Conservation (phyloP, 2,113 vertebrate species). For the Ictalurus punctatus region DNA sequence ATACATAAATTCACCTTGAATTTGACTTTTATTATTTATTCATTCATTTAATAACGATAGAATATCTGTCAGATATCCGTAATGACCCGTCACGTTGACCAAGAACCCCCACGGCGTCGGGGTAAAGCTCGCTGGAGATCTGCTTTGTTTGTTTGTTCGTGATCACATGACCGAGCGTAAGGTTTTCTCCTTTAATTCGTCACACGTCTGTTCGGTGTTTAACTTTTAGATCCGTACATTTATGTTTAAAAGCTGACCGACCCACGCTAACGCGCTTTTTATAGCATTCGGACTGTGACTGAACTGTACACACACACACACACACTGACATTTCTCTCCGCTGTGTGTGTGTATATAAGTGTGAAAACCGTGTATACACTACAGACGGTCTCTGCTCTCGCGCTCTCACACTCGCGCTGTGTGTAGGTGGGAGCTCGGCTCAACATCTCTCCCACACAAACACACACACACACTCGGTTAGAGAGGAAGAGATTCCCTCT, state of each 20-base stretch:
- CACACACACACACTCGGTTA: background rate
- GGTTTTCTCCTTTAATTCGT: background rate
- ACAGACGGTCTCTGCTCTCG: background rate
- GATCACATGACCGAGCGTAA: background rate
- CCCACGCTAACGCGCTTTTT: background rate
- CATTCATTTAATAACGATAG: background rate
- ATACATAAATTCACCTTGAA: background rate
- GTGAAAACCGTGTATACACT: slow-evolving; percentile 4
- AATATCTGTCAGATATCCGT: background rate
- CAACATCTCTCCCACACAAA: background rate
- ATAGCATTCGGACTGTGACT: background rate
- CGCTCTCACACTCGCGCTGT: background rate
- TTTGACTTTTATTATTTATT: background rate
- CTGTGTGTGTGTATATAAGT: background rate
- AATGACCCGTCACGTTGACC: background rate
- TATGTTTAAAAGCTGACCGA: background rate
- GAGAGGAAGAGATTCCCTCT: background rate
- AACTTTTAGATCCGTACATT: background rate
- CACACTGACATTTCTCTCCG: background rate
- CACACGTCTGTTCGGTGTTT: background rate
- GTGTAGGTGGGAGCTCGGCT: slow-evolving; percentile 1
- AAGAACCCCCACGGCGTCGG: background rate
- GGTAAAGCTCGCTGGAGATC: background rate
- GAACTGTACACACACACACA: background rate
- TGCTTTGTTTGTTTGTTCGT: background rate